These are phyloP conservation scores for Tenthredo amoena DNA, from an alignment of 2,888 invertebrate species.

Conservation along the genomic window DNA sequence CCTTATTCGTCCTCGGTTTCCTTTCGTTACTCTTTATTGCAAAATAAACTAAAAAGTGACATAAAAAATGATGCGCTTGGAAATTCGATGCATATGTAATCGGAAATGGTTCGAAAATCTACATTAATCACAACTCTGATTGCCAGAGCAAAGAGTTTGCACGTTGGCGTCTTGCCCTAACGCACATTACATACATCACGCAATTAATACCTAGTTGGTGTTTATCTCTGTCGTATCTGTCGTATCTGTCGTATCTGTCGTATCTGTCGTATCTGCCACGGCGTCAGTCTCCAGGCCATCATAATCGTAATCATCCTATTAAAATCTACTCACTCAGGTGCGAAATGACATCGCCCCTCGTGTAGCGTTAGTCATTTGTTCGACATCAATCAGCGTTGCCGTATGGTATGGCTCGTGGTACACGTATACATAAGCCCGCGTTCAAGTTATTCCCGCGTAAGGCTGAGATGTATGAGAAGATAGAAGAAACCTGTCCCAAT, in stretches of 20 bases:
- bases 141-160: background rate
- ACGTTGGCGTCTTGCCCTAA: background rate
- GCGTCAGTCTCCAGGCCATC: constrained; percentile 25
- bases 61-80: background rate
- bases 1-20: background rate
- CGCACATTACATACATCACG: background rate
- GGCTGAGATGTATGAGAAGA: constrained; percentile 22
- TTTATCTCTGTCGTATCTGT: constrained; percentile 45
- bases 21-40: background rate
- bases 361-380: constrained; percentile 40
- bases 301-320: constrained; percentile 43
- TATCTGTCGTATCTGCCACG: constrained; percentile 47
- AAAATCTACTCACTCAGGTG: constrained; percentile 49
- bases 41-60: background rate
- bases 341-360: constrained; percentile 22
- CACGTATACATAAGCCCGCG: background rate
- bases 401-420: constrained; percentile 40
- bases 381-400: constrained; percentile 41
- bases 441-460: constrained; percentile 38
- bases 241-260: background rate
- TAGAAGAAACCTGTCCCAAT: constrained; percentile 47
- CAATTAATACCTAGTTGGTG: constrained; percentile 39
- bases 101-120: background rate
- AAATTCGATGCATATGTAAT: background rate
- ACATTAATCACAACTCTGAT: constrained; percentile 18